A percentile compares a stretch with the other conserved stretches of the same genome.
These are phyloP conservation scores for Laspeyria flexula DNA, from an alignment of 2,888 invertebrate species.

Conservation along the genomic window DNA sequence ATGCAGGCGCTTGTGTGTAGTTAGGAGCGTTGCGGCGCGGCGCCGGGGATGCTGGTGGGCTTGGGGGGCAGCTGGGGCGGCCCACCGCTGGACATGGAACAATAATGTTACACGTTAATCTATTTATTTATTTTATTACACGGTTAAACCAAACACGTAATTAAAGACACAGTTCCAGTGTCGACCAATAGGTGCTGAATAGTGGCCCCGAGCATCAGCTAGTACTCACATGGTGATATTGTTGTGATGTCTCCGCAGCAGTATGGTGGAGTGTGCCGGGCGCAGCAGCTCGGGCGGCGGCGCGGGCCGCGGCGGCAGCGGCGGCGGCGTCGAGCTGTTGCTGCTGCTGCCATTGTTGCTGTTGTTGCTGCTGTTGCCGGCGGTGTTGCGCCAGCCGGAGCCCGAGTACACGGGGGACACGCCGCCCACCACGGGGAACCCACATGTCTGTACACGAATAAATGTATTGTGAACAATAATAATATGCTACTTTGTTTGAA, in stretches of 20 bases:
- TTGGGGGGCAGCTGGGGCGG: not conserved
- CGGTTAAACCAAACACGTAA: too few relatives aligned
- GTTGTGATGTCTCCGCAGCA: constrained; percentile 72
- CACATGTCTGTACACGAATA: too few relatives aligned
- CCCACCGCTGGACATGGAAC: not conserved
- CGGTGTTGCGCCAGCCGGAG: not conserved
- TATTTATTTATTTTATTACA: too few relatives aligned
- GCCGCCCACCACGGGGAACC: constrained; percentile 5
- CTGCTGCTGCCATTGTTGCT: not conserved
- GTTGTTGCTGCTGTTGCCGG: not conserved
- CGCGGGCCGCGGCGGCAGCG: constrained; percentile 74
- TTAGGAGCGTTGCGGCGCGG: not conserved
- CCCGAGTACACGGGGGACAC: constrained; percentile 24
- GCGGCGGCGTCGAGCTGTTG: constrained; percentile 51
- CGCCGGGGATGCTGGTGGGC: not conserved
- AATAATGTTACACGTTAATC: too few relatives aligned
- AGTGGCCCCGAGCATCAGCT: not conserved
- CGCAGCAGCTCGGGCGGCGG: constrained; percentile 79
- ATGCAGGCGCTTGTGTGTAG: not conserved
- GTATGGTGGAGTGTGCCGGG: constrained; percentile 80
- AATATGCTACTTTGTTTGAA: too few relatives aligned
- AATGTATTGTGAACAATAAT: too few relatives aligned
- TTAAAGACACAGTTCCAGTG: too few relatives aligned
- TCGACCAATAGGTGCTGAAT: too few relatives aligned
- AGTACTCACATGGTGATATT: constrained; percentile 53